Evolutionary conservation across 2,113 vertebrate species (phyloP).

Genomic region (Chiloscyllium plagiosum): DNA sequence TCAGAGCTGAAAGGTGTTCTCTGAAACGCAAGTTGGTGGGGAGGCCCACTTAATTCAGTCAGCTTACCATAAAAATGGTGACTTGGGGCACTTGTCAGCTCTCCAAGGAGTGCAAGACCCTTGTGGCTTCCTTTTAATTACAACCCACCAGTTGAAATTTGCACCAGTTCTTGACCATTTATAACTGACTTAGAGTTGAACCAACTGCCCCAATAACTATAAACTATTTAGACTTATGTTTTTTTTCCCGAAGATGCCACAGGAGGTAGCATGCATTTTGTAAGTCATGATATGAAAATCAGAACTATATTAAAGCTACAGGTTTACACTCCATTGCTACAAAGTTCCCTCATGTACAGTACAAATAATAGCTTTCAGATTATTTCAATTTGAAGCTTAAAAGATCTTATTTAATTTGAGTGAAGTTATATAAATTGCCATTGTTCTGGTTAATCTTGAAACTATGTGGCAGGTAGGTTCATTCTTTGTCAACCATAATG

Average conservation of each 20-base stretch:
- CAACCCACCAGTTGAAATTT: not conserved
- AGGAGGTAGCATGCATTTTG: not conserved
- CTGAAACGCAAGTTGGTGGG: too few species aligned
- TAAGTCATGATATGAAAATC: too few species aligned
- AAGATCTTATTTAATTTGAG: not conserved
- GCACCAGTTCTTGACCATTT: not conserved
- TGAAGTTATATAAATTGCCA: slow-evolving; percentile 12
- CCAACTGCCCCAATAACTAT: too few species aligned
- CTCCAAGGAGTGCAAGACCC: too few species aligned
- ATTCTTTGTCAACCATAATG: not conserved
- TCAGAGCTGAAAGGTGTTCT: too few species aligned
- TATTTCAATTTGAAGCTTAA: not conserved
- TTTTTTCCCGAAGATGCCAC: not conserved
- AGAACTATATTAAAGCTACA: too few species aligned
- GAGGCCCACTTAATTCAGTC: too few species aligned
- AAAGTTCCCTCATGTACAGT: not conserved
- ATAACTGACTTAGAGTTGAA: not conserved
- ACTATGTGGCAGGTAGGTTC: not conserved
- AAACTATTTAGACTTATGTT: not conserved
- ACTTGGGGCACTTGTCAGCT: too few species aligned
- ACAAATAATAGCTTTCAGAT: slow-evolving; percentile 24
- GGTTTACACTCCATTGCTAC: too few species aligned
- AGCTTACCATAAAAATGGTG: too few species aligned
- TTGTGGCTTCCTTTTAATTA: too few species aligned
- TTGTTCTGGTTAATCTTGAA: not conserved